These are phyloP conservation scores for Sebastes taczanowskii DNA, from an alignment of 2,797 vertebrate species.

Conservation along the genomic window DNA sequence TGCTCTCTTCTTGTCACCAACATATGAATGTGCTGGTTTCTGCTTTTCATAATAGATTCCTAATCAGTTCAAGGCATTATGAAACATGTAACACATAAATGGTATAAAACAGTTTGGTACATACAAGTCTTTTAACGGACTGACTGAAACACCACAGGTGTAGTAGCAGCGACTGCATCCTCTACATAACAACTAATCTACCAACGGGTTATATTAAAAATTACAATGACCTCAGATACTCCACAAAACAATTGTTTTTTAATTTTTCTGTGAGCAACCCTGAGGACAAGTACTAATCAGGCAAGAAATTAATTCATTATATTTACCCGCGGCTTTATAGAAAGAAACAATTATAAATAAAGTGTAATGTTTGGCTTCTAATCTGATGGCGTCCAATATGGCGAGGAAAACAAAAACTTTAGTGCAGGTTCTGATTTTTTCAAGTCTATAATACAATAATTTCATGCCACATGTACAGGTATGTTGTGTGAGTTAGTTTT, in stretches of 20 bases:
- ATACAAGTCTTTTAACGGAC: neutral
- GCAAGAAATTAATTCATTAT: neutral
- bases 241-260: slow-evolving; percentile 15
- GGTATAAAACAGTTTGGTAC: neutral
- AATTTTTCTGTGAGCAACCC: neutral
- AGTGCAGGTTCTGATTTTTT: neutral
- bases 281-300: slow-evolving; percentile 20
- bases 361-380: neutral
- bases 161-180: neutral
- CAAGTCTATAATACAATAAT: neutral
- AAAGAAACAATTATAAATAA: slow-evolving; percentile 10
- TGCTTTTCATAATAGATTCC: neutral
- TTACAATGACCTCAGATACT: neutral
- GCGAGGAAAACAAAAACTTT: neutral
- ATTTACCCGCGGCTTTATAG: slow-evolving; percentile 6
- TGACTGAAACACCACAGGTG: neutral
- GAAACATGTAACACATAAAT: neutral
- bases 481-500: neutral
- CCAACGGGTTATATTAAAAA: neutral
- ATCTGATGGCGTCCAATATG: neutral
- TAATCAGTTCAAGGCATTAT: neutral
- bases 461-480: neutral
- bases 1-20: neutral
- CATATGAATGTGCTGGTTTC: neutral
- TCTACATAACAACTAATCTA: neutral